Evolutionary conservation across 2,888 invertebrate genomes (phyloP), one percentile per base, ranked within the genome.

Genomic region (Macropis europaea): DNA sequence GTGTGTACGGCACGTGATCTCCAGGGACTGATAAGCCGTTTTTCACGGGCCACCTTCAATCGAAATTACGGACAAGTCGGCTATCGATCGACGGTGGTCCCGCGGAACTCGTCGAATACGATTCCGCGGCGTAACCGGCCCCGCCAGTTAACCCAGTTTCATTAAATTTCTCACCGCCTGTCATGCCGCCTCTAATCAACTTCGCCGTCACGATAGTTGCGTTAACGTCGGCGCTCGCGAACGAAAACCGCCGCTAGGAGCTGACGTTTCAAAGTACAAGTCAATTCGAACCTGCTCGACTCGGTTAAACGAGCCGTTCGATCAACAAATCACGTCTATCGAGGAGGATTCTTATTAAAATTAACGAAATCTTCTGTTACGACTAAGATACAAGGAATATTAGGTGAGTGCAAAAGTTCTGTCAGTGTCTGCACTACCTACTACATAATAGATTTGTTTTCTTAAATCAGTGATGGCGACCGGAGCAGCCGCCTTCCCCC

Each of bases 81-180:
- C 22, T 22, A 61, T 62, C 73, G 61, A 67, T 57, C 57, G 34
- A 19, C 24, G 17, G 13, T 13, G 7, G 7, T 7, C 15, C 9
- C 19, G 43, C 63, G 28, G 40, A 26, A 19, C 42, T 32, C 50
- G 36, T 63, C 56, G 63, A 71, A 63, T 43, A 17, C 43, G 42
- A 70, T 67, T 60, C 59, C 50, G 36, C 45, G 50, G 26, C 32
- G 43, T 42, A 54, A 69, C 17, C 48, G 32, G 53, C 50, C 11
- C n/a, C 69, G n/a, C 59, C 63, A 24, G 62, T 59, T 67, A 70
- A 77, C 66, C 69, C 52, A 60, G 69, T 77, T 77, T 62, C 66
- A 59, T 72, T 69, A 69, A 72, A 72, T 69, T 62, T 53, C 54
- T 38, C 54, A 34, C 36, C 50, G 56, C 26, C 61, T 57, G 50